Evolutionary conservation across 1,140 invertebrate genomes (phyloP).

Genomic region (Anastrepha ludens): DNA sequence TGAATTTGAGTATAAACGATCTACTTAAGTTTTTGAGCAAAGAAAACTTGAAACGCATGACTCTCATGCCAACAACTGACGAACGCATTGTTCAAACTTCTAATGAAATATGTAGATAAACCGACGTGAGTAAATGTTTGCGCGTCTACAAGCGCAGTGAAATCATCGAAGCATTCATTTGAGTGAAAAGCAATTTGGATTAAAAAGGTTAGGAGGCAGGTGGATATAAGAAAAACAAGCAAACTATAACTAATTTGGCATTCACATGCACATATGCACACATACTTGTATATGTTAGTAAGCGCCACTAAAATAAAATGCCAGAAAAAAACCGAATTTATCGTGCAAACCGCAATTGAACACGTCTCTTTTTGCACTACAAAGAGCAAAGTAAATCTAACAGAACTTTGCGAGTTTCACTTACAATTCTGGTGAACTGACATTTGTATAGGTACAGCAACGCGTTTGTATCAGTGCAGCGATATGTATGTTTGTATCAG

Average conservation of each 20-base stretch:
- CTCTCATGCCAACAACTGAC: not conserved
- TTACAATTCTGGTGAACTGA: too few relatives aligned
- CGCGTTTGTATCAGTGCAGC: too few relatives aligned
- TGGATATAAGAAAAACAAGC: not conserved
- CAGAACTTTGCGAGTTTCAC: not conserved
- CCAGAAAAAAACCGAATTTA: not conserved
- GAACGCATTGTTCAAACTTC: not conserved
- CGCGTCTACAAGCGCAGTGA: not conserved
- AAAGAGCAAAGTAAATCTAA: not conserved
- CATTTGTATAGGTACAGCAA: too few relatives aligned
- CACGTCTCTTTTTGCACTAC: not conserved
- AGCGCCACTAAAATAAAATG: not conserved
- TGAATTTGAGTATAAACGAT: not conserved
- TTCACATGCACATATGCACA: not conserved
- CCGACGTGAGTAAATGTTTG: not conserved
- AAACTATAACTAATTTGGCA: not conserved
- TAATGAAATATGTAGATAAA: conserved; percentile 6
- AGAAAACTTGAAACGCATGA: not conserved
- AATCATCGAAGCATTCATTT: not conserved
- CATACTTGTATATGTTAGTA: not conserved
- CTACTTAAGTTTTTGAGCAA: not conserved
- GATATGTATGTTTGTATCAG: too few relatives aligned
- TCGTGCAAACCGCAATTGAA: not conserved
- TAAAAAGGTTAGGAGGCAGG: not conserved
- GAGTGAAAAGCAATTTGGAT: not conserved